Base-by-base conservation (phyloP, 2,113 vertebrate species). In the Barnardius zonarius region DNA sequence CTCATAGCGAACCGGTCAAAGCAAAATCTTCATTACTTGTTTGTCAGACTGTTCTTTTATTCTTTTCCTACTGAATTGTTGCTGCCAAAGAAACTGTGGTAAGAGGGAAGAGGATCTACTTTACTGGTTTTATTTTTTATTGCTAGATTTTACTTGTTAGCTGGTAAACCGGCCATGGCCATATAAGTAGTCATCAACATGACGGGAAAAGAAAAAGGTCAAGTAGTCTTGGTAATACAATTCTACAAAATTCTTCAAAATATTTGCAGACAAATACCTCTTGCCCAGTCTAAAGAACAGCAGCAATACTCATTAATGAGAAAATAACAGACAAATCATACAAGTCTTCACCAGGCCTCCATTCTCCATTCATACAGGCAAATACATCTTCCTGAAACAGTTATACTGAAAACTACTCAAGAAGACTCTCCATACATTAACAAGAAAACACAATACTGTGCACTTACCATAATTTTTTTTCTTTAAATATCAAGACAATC, bases 391-490 rank as follows among this genome's bases (percentile, higher is more conserved):
- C 41, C 77, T 35, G 15, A 69, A 88, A 61, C 31, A 51, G 30
- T 54, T 87, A 35, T 8, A 85, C 11, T 6, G 4, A 74, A 74
- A 93, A 33, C 33, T 24, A 57, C 37, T 48, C 25, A 31, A 49
- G 31, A 12, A 66, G 7, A 75, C 7, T 79, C 70, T 22, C 72
- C 39, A 46, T 6, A 51, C 0, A 0, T 30, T 35, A 70, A 66
- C n/a, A 83, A 48, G 35, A 68, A 85, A 94, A 68, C 0, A 0
- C 31, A 73, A 25, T 2, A 17, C 22, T 37, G 7, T 43, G 27
- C 7, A 35, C 13, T 27, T 55, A 55, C 8, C 14, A 17, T 0
- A 2, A 28, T 28, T 83, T 66, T 54, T 64, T 57, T 51, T 15
- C 31, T 82, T 75, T 67, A 80, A 68, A n/a, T 37, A 76, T 31